Evolutionary conservation across 1,140 invertebrate genomes (phyloP).

Genomic region (Cotesia chilonis): DNA sequence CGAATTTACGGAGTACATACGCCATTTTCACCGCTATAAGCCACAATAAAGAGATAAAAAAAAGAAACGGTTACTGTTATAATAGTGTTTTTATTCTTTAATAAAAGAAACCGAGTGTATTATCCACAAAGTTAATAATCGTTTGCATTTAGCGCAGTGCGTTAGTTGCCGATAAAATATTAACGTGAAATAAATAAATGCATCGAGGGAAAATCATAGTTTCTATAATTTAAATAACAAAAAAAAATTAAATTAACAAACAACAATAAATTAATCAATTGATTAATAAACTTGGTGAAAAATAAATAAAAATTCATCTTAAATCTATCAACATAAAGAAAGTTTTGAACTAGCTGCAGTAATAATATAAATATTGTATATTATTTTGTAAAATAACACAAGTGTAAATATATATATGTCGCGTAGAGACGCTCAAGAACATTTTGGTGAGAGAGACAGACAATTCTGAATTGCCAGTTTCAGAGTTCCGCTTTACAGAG

Average conservation of each 20-base stretch:
- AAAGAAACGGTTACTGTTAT: slow-evolving; percentile 34
- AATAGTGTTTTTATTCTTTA: slow-evolving; percentile 44
- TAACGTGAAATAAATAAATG: slow-evolving; percentile 22
- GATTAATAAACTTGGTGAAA: not conserved
- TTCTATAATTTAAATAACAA: slow-evolving; percentile 12
- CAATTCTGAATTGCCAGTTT: not conserved
- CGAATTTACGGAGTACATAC: not conserved
- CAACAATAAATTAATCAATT: slow-evolving; percentile 4
- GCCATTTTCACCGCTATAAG: not conserved
- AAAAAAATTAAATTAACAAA: slow-evolving; percentile 14
- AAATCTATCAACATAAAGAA: slow-evolving; percentile 8
- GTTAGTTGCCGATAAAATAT: slow-evolving; percentile 47
- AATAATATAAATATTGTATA: slow-evolving; percentile 24
- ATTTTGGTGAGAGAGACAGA: slow-evolving; percentile 29
- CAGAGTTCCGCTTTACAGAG: not conserved
- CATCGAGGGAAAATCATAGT: too few species aligned
- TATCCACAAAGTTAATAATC: slow-evolving; percentile 51
- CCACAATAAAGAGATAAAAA: not conserved
- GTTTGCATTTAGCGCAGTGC: slow-evolving; percentile 58
- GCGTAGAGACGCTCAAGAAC: slow-evolving; percentile 26
- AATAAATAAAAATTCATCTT: not conserved
- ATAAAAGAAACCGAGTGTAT: slow-evolving; percentile 46
- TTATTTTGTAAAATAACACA: slow-evolving; percentile 24
- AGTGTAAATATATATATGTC: slow-evolving; percentile 18
- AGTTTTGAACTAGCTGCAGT: not conserved